These are phyloP conservation scores for Lepus timidus DNA, from an alignment of 2,113 vertebrate genomes.

Conservation along the genomic window DNA sequence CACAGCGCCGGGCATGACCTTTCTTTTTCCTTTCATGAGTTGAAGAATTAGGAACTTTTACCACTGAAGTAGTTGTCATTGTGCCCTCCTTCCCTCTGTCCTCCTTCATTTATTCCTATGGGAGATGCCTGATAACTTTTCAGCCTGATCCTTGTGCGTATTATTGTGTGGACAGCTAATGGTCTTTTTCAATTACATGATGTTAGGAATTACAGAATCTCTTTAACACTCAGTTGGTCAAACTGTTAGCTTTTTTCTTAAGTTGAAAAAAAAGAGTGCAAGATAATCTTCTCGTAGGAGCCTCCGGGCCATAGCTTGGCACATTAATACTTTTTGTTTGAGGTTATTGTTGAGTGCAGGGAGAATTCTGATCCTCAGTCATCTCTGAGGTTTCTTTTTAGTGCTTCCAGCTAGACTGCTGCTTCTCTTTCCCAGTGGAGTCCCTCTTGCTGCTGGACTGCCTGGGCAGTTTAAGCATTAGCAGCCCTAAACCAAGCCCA, in stretches of 20 bases:
- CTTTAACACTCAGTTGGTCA: neutral
- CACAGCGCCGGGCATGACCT: neutral
- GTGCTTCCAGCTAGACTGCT: neutral
- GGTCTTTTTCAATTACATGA: neutral
- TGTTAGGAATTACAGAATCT: neutral
- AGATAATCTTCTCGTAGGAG: neutral
- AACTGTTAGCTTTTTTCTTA: neutral
- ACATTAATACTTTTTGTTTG: neutral
- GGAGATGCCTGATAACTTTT: neutral
- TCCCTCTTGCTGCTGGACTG: neutral
- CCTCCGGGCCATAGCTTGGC: neutral
- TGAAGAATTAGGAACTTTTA: neutral
- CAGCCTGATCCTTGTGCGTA: neutral
- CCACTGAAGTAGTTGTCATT: neutral
- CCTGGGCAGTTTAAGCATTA: neutral
- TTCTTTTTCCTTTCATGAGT: neutral
- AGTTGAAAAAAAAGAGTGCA: neutral
- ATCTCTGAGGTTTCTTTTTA: neutral
- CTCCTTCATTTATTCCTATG: neutral
- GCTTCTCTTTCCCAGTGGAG: neutral
- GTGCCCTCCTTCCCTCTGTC: neutral
- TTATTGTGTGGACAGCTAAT: neutral
- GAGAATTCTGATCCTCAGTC: neutral
- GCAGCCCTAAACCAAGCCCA: neutral
- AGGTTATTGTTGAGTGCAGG: neutral